These are phyloP conservation scores for Caenorhabditis becei DNA, from an alignment of 2,888 invertebrate species.

Conservation along the genomic window DNA sequence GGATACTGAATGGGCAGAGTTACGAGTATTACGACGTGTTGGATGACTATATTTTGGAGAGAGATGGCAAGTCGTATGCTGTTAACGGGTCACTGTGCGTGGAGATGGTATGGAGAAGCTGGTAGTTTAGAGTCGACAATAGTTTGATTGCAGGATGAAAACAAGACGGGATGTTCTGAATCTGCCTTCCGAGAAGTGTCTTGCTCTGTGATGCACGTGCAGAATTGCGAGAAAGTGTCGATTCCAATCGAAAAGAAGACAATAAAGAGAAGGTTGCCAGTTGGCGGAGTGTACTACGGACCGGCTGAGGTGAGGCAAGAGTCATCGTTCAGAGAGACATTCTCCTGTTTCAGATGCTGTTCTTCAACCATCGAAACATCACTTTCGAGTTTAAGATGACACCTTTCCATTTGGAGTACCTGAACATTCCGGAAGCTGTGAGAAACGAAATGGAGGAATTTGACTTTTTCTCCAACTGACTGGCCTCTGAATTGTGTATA, in stretches of 20 bases:
- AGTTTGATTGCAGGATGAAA: too few relatives aligned
- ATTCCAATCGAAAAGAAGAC: not conserved
- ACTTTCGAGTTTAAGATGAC: not conserved
- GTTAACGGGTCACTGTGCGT: not conserved
- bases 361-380: not conserved
- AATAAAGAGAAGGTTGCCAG: conserved; percentile 16
- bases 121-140: too few relatives aligned
- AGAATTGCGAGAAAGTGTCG: not conserved
- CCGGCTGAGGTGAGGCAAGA: not conserved
- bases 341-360: not conserved
- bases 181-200: not conserved
- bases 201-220: conserved; percentile 1
- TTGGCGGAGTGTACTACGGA: conserved; percentile 12
- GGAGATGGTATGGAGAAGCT: not conserved
- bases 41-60: conserved; percentile 15
- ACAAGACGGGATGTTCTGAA: not conserved
- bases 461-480: not conserved
- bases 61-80: not conserved
- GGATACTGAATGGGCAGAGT: not conserved
- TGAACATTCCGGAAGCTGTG: not conserved
- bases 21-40: conserved; percentile 10
- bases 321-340: not conserved
- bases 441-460: not conserved
- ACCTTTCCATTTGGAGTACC: conserved; percentile 11
- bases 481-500: not conserved